Evolutionary conservation across 2,113 vertebrate species (phyloP), one percentile per base, ranked within the genome.

Genomic region (Halcyon senegalensis): DNA sequence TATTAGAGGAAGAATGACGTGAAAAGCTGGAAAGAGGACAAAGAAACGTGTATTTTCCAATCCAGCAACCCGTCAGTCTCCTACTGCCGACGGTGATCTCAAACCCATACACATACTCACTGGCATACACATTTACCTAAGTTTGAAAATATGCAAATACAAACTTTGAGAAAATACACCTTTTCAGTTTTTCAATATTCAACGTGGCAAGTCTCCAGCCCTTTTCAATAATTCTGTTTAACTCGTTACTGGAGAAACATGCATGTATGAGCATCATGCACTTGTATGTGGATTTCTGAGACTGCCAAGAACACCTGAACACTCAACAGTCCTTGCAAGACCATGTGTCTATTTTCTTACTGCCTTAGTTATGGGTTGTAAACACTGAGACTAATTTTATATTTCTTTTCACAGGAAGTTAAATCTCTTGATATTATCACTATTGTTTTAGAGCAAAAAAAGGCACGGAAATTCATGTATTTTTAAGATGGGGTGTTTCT

Each of bases 131-230:
- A 59, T 94, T 75, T 89, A 92, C 93, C 46, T 90, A 81, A 75
- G 68, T 89, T 43, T 87, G 56, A 95, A 96, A 96, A 77, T 84
- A 94, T 35, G 73, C 46, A 89, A 89, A 91, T 78, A 31, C 25
- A 78, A 90, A 93, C 91, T 87, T 94, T 8, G 43, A 89, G 68
- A 94, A 95, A 92, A 91, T 77, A 67, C 8, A 21, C 35, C 39
- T 79, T 94, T 94, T 95, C 87, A 89, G 44, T 56, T 87, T 94
- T 91, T 84, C 75, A 37, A 13, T 87, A 75, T 76, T 79, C 87
- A 73, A n/a, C 12, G 35, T 94, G 89, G 69, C 89, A 84, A 58
- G 27, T 51, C 16, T 96, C 87, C 84, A 94, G 66, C 48, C 75
- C 66, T 91, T 89, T 39, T 53, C 56, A 84, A 53, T 72, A 89